Base-by-base conservation (phyloP, 2,797 vertebrate genomes). In the Pipistrellus nathusii region DNA sequence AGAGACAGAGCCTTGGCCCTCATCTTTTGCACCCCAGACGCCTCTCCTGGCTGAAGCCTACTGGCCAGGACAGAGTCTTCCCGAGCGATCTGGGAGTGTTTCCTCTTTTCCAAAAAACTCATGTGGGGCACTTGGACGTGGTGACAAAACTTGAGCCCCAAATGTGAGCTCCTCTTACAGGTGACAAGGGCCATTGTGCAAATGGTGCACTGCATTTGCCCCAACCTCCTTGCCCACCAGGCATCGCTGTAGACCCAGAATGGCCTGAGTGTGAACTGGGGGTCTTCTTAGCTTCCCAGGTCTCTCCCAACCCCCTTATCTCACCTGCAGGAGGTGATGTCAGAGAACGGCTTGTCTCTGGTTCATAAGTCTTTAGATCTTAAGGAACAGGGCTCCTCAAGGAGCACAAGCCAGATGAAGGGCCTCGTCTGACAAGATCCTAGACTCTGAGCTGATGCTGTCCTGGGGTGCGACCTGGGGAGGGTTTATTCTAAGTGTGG, bases 271-370 rank as follows among this genome's bases (percentile, higher is more conserved):
- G 85, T 53, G 72, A 11, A 9, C 17, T 2, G 35, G 72, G 25
- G 25, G 12, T 30, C 32, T 53, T n/a, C 46, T 15, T 2, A 1
- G 12, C 3, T 6, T 18, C 53, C 6, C 3, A 0, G 23, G 5
- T 12, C 25, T 38, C 48, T 68, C 25, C 30, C 25, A 18, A 20
- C 32, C 11, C 12, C 2, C 32, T 66, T 17, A 5, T 11, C 46
- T 32, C 55, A 38, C 21, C 44, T 12, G 35, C 46, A 17, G 46
- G 8, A 23, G 44, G 59, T n/a, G 25, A 68, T 6, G 5, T n/a
- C 27, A 53, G 25, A 41, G 27, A 17, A 2, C 6, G 3, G 20
- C 13, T 38, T 30, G 59, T 48, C 41, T 80, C 62, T 46, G 32
- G 15, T 46, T 53, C 44, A 0, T 5, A 12, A 30, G 44, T 53